These are phyloP conservation scores for Numida meleagris DNA, from an alignment of 2,113 vertebrate species.

Conservation along the genomic window DNA sequence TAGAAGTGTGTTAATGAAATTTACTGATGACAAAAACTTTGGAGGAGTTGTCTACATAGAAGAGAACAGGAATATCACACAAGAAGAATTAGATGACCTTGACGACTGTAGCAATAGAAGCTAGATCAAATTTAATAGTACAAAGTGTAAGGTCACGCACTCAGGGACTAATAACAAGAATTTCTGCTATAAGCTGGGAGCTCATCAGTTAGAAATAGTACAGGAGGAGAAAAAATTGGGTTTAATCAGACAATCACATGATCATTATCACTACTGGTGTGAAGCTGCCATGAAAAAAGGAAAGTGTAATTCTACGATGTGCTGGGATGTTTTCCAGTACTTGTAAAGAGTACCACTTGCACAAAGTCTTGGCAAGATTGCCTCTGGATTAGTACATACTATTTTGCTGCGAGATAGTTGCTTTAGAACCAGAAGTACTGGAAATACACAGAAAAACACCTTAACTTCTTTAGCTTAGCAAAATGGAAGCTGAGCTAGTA, in stretches of 20 bases:
- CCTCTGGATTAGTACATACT: background rate
- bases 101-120: constrained; percentile 52
- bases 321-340: background rate
- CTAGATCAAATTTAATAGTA: constrained; percentile 67
- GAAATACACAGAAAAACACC: background rate
- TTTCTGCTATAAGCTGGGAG: constrained; percentile 64
- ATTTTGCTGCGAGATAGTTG: background rate
- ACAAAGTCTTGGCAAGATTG: background rate
- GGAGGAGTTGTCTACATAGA: background rate
- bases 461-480: background rate
- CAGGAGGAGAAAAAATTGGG: constrained; percentile 53
- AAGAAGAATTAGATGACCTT: constrained; percentile 63
- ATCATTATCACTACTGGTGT: constrained; percentile 47
- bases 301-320: background rate
- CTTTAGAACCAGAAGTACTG: background rate
- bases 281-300: constrained; percentile 24
- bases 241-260: constrained; percentile 67
- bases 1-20: constrained; percentile 11
- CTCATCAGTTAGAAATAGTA: constrained; percentile 63
- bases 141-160: constrained; percentile 66
- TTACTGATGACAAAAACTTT: constrained; percentile 45
- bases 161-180: constrained; percentile 58
- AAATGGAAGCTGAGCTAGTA: background rate
- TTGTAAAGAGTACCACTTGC: background rate
- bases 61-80: constrained; percentile 39